Conservation (phyloP, 2,888 invertebrate species). For the Nowickia ferox region DNA sequence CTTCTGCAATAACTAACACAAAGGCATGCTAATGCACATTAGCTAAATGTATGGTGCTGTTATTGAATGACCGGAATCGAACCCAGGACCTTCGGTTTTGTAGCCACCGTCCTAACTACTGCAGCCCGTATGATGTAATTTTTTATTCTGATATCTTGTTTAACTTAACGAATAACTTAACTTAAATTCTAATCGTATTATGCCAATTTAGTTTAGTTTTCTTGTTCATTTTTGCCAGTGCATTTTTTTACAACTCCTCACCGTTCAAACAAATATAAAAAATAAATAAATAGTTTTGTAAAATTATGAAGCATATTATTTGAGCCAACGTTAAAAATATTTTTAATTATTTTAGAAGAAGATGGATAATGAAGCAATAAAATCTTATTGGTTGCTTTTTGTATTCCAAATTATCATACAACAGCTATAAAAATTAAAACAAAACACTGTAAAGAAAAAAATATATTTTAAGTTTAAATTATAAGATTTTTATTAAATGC, state of each 20-base stretch:
- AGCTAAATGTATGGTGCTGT: too few species aligned
- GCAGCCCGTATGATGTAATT: too few species aligned
- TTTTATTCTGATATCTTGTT: too few species aligned
- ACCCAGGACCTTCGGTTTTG: too few species aligned
- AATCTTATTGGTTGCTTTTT: slow-evolving; percentile 63
- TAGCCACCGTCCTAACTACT: too few species aligned
- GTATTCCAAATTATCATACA: slow-evolving; percentile 5
- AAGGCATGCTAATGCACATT: too few species aligned
- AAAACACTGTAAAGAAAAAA: not conserved
- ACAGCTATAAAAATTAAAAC: slow-evolving; percentile 29
- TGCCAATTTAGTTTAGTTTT: too few species aligned
- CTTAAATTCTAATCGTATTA: too few species aligned
- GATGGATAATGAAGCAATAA: slow-evolving; percentile 69
- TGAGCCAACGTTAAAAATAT: slow-evolving; percentile 1
- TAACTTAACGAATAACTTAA: too few species aligned
- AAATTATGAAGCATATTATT: slow-evolving; percentile 50
- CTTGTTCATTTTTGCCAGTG: slow-evolving; percentile 9
- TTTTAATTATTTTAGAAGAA: slow-evolving; percentile 57
- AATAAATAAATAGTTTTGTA: slow-evolving; percentile 36
- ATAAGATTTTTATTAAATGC: slow-evolving; percentile 9
- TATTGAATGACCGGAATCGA: too few species aligned
- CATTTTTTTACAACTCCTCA: not conserved
- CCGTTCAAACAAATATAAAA: too few species aligned
- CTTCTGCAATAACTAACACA: too few species aligned
- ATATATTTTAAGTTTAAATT: slow-evolving; percentile 35